phyloP scores from a whole-genome alignment of 2,113 vertebrate genomes.

The Aegithalos caudatus region DNA sequence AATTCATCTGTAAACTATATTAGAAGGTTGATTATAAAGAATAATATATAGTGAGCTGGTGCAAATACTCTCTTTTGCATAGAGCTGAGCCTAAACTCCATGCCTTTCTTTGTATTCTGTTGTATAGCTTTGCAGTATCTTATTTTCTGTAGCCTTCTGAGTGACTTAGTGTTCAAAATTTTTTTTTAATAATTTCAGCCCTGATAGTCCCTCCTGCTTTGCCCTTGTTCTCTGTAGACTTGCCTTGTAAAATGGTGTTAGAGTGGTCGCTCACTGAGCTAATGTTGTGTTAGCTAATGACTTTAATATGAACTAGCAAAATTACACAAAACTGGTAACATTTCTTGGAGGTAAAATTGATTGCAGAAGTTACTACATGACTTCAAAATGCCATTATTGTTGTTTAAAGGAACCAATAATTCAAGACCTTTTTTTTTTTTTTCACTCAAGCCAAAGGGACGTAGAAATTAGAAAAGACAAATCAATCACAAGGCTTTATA shows the following conservation, averaged over 20 bases:
- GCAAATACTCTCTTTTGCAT: not conserved
- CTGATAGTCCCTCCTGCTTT: not conserved
- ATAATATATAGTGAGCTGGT: not conserved
- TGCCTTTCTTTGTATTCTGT: not conserved
- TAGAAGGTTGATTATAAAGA: not conserved
- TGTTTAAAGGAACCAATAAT: slow-evolving; percentile 15
- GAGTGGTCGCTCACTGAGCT: not conserved
- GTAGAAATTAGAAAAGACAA: slow-evolving; percentile 12
- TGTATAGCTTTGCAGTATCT: not conserved
- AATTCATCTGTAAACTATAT: not conserved
- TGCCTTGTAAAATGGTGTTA: not conserved
- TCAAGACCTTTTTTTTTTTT: not conserved
- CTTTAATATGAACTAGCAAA: slow-evolving; percentile 34
- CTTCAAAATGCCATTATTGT: not conserved
- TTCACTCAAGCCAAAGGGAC: not conserved
- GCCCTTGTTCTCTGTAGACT: not conserved
- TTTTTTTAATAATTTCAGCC: not conserved
- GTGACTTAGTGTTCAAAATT: not conserved
- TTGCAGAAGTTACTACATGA: not conserved
- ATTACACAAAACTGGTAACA: not conserved
- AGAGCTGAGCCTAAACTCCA: not conserved
- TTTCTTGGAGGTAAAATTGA: slow-evolving; percentile 21
- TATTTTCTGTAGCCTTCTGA: not conserved
- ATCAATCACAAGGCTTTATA: not conserved
- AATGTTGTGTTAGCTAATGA: not conserved